Conservation (phyloP, 2,888 invertebrate genomes). For the Pachymerium ferrugineum region DNA sequence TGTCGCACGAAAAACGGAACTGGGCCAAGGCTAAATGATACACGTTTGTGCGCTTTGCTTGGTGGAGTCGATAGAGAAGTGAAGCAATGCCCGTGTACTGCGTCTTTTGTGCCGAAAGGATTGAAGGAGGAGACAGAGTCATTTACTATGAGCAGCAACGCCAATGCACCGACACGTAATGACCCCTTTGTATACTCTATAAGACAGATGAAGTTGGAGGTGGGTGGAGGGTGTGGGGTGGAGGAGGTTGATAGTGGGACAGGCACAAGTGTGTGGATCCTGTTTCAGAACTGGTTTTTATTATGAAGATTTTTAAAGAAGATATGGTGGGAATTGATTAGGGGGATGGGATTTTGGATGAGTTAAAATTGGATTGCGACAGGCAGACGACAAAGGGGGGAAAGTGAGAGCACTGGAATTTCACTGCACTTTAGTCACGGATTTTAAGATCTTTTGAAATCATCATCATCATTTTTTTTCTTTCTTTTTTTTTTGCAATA, state of each 20-base stretch:
- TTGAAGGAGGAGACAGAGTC: neutral
- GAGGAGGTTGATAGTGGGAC: too few species aligned
- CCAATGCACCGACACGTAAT: conserved; percentile 29
- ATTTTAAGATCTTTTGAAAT: neutral
- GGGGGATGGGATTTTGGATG: conserved; percentile 5
- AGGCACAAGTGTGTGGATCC: conserved; percentile 14
- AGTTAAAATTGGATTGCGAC: neutral
- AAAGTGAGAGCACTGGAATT: neutral
- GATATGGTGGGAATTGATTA: conserved; percentile 9
- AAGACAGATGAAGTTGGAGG: neutral
- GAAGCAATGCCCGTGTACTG: conserved; percentile 38
- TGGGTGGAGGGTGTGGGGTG: neutral
- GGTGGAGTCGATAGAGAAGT: conserved; percentile 39
- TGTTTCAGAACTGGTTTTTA: conserved; percentile 17
- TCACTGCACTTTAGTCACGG: conserved; percentile 12
- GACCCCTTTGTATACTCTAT: neutral
- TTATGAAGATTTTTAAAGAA: conserved; percentile 16
- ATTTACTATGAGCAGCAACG: conserved; percentile 27
- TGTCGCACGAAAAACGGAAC: conserved; percentile 39
- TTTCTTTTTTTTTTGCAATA: neutral
- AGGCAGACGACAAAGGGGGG: neutral
- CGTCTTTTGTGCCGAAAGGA: neutral
- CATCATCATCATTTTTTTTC: neutral
- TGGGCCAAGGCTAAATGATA: conserved; percentile 38
- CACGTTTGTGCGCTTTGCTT: conserved; percentile 38